These are phyloP conservation scores for Dendrocincla fuliginosa DNA, from an alignment of 2,797 vertebrate species.

Conservation along the genomic window DNA sequence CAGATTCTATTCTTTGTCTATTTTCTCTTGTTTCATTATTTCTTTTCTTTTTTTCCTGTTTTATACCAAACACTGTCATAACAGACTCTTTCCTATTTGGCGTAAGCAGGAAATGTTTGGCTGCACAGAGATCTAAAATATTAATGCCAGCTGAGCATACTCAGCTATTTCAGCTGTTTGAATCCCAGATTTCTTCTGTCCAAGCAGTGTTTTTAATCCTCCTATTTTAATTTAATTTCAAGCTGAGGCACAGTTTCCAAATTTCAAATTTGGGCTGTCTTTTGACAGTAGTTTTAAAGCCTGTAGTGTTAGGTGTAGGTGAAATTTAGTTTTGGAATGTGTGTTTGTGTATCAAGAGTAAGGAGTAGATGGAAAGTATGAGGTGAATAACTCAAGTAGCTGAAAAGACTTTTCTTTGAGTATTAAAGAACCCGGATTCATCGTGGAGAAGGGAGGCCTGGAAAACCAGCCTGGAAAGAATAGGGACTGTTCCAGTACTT, in stretches of 20 bases:
- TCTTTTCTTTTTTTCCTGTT: not conserved
- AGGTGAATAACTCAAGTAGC: not conserved
- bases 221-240: not conserved
- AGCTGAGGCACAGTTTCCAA: not conserved
- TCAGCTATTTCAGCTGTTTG: not conserved
- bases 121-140: constrained; percentile 15
- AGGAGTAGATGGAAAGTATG: not conserved
- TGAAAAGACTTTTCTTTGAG: not conserved
- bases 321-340: not conserved
- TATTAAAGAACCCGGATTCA: not conserved
- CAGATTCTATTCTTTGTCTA: not conserved
- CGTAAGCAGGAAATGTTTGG: not conserved
- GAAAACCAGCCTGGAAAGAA: not conserved
- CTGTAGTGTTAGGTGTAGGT: not conserved
- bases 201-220: not conserved
- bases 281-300: not conserved
- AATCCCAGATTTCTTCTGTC: not conserved
- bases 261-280: not conserved
- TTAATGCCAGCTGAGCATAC: constrained; percentile 28
- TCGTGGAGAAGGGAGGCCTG: not conserved
- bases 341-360: not conserved
- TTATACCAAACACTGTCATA: not conserved
- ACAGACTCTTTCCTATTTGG: constrained; percentile 9
- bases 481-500: not conserved
- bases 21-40: not conserved